Conservation (phyloP, 2,888 invertebrate genomes). For the Drosophila picticornis region DNA sequence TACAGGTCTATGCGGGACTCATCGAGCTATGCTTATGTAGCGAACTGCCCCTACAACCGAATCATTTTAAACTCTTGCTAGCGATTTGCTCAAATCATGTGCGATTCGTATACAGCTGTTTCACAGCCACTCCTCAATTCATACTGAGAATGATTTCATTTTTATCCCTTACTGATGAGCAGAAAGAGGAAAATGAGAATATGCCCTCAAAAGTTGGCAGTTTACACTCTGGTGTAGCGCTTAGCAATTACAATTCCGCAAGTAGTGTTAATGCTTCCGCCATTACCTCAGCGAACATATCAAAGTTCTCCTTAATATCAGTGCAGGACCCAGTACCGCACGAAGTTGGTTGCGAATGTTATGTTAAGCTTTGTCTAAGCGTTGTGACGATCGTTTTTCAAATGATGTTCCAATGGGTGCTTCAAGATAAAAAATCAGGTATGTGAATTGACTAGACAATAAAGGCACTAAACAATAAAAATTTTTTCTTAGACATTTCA, state of each 20-base stretch:
- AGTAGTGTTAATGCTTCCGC: slow-evolving; percentile 1
- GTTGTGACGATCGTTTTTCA: slow-evolving; percentile 82
- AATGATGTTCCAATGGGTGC: slow-evolving; percentile 80
- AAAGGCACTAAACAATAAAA: not conserved
- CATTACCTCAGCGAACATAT: slow-evolving; percentile 6
- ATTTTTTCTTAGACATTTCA: slow-evolving; percentile 58
- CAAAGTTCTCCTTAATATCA: slow-evolving; percentile 5
- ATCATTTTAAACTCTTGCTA: slow-evolving; percentile 73
- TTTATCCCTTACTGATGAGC: slow-evolving; percentile 71
- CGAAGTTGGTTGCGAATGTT: slow-evolving; percentile 76
- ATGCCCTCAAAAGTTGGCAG: slow-evolving; percentile 10
- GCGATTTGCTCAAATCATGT: slow-evolving; percentile 79
- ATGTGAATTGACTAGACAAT: not conserved
- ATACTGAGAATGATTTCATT: slow-evolving; percentile 71
- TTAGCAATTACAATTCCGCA: slow-evolving; percentile 3
- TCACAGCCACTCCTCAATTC: slow-evolving; percentile 77
- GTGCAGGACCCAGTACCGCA: not conserved
- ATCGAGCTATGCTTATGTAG: slow-evolving; percentile 78
- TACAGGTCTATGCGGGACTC: slow-evolving; percentile 82
- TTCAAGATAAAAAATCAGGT: slow-evolving; percentile 58
- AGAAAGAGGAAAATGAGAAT: slow-evolving; percentile 52
- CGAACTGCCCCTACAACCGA: slow-evolving; percentile 56
- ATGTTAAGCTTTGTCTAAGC: slow-evolving; percentile 81
- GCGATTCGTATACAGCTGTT: slow-evolving; percentile 77
- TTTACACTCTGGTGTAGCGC: slow-evolving; percentile 2